Percentiles rank a stretch among this genome's conserved stretches.
These are phyloP conservation scores for Pongo pygmaeus DNA, from an alignment of 2,113 vertebrate genomes.

Conservation along the genomic window DNA sequence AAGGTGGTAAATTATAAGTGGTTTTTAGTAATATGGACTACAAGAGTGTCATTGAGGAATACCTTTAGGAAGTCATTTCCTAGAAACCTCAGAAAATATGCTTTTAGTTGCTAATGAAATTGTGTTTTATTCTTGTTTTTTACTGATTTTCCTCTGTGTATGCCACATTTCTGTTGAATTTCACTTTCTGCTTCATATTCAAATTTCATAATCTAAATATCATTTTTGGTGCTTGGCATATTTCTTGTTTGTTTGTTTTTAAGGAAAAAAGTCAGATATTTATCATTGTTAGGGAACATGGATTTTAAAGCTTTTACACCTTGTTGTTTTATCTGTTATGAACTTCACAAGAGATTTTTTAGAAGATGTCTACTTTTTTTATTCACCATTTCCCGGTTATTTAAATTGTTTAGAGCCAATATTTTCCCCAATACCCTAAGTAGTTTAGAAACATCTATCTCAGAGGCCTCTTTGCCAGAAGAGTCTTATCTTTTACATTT, in stretches of 20 bases:
- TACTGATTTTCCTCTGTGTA: background rate
- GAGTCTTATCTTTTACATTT: background rate
- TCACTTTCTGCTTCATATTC: background rate
- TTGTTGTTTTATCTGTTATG: background rate
- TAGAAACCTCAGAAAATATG: background rate
- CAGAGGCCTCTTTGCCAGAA: background rate
- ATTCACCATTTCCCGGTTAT: background rate
- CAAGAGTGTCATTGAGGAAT: background rate
- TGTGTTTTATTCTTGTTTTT: background rate
- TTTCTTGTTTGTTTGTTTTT: background rate
- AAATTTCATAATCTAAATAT: background rate
- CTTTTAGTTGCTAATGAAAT: background rate
- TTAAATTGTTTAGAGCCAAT: background rate
- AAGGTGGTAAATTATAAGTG: slow-evolving; percentile 48
- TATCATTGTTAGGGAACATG: background rate
- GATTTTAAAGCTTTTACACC: background rate
- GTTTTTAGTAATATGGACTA: slow-evolving; percentile 23
- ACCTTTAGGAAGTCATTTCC: slow-evolving; percentile 34
- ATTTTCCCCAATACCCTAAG: background rate
- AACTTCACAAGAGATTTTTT: background rate
- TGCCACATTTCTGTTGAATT: background rate
- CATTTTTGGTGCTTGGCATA: background rate
- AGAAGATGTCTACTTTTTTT: background rate
- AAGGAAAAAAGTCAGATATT: background rate
- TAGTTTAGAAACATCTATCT: background rate